phyloP scores from a whole-genome alignment of 2,113 vertebrate species.

The Rhinoptilus africanus region DNA sequence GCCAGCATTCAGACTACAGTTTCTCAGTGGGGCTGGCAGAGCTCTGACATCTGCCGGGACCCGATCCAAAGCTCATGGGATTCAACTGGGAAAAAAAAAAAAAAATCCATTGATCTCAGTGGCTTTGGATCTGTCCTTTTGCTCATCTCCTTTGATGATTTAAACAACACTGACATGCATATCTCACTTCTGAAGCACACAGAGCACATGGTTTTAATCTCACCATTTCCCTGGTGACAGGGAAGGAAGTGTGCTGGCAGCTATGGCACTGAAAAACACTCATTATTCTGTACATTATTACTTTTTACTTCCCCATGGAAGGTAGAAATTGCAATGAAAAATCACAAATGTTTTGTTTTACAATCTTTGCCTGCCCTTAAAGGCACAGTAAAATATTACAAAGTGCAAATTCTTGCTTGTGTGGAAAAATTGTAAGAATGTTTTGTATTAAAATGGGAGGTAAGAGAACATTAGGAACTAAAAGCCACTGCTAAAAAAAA shows the following conservation, averaged over 20 bases:
- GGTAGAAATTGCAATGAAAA: neutral
- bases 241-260: neutral
- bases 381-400: neutral
- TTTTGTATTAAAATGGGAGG: neutral
- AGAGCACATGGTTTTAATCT: slow-evolving; percentile 32
- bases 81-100: neutral
- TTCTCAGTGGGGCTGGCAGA: neutral
- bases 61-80: slow-evolving; percentile 8
- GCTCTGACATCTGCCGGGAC: neutral
- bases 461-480: neutral
- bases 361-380: neutral
- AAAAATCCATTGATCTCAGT: neutral
- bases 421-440: neutral
- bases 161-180: slow-evolving; percentile 5
- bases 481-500: neutral
- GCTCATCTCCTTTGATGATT: slow-evolving; percentile 27
- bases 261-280: neutral
- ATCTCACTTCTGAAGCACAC: neutral
- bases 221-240: slow-evolving; percentile 20
- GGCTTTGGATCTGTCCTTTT: slow-evolving; percentile 5
- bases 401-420: neutral
- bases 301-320: neutral
- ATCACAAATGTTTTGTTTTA: neutral
- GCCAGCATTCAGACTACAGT: neutral
- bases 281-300: neutral